Conservation (phyloP, 1,140 invertebrate genomes). For the Micrasema longulum region DNA sequence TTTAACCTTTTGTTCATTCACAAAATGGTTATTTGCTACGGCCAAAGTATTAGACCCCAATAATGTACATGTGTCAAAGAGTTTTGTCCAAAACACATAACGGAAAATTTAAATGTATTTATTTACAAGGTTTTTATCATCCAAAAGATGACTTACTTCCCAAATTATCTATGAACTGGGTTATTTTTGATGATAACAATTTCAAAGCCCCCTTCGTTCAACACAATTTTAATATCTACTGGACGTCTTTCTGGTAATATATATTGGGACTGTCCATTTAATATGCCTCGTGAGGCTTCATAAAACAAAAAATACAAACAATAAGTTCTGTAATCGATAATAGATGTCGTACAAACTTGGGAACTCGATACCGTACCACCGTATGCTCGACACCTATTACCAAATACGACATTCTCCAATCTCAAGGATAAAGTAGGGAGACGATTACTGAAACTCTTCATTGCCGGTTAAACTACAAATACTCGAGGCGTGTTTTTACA, state of each 20-base stretch:
- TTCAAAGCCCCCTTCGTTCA: slow-evolving; percentile 43
- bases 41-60: slow-evolving; percentile 19
- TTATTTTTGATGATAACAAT: slow-evolving; percentile 19
- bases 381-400: background rate
- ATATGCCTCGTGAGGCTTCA: slow-evolving; percentile 50
- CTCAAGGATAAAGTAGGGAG: slow-evolving; percentile 18
- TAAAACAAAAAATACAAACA: slow-evolving; percentile 49
- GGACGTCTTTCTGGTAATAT: slow-evolving; percentile 56
- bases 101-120: slow-evolving; percentile 19
- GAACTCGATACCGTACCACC: background rate
- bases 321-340: slow-evolving; percentile 43
- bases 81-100: slow-evolving; percentile 16
- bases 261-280: slow-evolving; percentile 54
- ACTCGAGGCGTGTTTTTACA: slow-evolving; percentile 5
- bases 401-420: slow-evolving; percentile 37
- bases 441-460: slow-evolving; percentile 16
- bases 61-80: background rate
- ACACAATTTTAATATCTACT: slow-evolving; percentile 50
- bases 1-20: slow-evolving; percentile 3
- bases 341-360: slow-evolving; percentile 2
- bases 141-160: background rate
- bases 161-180: background rate
- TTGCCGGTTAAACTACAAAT: background rate
- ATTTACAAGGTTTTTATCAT: slow-evolving; percentile 31
- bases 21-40: background rate